Evolutionary conservation across 1,140 invertebrate genomes (phyloP), one percentile per base, ranked within the genome.

Genomic region (Agraylea sexmaculata): DNA sequence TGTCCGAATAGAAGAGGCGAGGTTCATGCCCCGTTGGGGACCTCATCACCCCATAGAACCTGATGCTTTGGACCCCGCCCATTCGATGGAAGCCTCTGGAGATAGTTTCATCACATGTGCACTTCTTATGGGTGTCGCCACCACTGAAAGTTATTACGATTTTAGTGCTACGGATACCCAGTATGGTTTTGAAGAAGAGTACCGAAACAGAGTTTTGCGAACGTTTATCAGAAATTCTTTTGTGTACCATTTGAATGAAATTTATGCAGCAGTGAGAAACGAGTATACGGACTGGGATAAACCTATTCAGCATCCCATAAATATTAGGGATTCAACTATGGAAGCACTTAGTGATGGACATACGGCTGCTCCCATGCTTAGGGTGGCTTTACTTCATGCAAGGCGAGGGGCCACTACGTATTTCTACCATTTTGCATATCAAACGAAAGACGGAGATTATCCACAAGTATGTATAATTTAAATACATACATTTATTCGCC

Each of bases 271-370:
- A 10, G 76, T 94, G 10, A 68, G 84, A 16, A 91, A 93, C 65
- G 87, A 93, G 59, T 96, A 95, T 63, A 90, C 86, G 21, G 85
- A 91, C 60, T 91, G 87, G 87, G 80, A 84, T 56, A 80, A 86
- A 50, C 79, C 84, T 3, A 85, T 83, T 20, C 74, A 83, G 38
- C 83, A 89, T 56, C 84, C 86, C 0, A 81, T 87, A 53, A 83
- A 83, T 56, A 66, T 68, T 29, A 62, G 89, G 5, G 86, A 93
- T 57, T 83, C 82, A 10, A 85, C 89, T 0, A 76, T 94, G 60
- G 86, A 89, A 50, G 77, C 89, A 3, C 64, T 95, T 1, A 83
- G 83, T 53, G 90, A 96, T 57, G 87, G 80, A 0, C 77, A 83
- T 55, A 71, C 81, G 46, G 78, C 80, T 3, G 77, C 81, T 2